phyloP scores from a whole-genome alignment of 2,888 invertebrate species.

The Lysandra bellargus region DNA sequence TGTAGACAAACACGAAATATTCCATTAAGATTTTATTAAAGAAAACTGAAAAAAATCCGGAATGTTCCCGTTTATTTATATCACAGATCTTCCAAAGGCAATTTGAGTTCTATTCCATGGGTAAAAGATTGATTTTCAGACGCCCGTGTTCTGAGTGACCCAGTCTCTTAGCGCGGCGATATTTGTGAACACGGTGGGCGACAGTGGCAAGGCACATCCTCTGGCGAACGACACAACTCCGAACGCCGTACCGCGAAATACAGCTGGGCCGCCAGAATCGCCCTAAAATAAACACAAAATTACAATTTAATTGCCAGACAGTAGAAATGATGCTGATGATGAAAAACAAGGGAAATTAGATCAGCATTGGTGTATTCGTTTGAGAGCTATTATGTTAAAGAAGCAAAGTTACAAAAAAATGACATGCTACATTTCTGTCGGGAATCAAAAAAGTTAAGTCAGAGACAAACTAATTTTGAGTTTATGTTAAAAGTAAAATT shows the following conservation, averaged over 20 bases:
- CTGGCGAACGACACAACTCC: slow-evolving; percentile 75
- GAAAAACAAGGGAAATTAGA: no score
- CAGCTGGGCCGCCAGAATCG: slow-evolving; percentile 74
- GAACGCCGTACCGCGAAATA: slow-evolving; percentile 68
- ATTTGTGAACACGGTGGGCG: slow-evolving; percentile 74
- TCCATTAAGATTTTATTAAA: slow-evolving; percentile 12
- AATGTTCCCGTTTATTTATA: slow-evolving; percentile 47
- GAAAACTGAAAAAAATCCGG: slow-evolving; percentile 11
- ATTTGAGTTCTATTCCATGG: slow-evolving; percentile 34
- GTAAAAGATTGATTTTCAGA: slow-evolving; percentile 48
- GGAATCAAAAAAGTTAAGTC: no score
- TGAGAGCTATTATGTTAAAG: no score
- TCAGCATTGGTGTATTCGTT: no score
- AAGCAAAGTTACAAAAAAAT: no score
- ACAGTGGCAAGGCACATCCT: slow-evolving; percentile 72
- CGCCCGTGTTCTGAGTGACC: slow-evolving; percentile 69
- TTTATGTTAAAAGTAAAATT: no score
- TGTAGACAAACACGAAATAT: neutral
- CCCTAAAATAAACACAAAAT: slow-evolving; percentile 53
- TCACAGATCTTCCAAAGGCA: slow-evolving; percentile 49
- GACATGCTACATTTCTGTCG: no score
- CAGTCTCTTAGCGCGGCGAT: slow-evolving; percentile 67
- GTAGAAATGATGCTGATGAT: no score
- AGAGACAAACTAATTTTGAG: no score
- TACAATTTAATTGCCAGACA: neutral